Evolutionary conservation across 2,888 invertebrate species (phyloP).

Genomic region (Drosophila planitibia): DNA sequence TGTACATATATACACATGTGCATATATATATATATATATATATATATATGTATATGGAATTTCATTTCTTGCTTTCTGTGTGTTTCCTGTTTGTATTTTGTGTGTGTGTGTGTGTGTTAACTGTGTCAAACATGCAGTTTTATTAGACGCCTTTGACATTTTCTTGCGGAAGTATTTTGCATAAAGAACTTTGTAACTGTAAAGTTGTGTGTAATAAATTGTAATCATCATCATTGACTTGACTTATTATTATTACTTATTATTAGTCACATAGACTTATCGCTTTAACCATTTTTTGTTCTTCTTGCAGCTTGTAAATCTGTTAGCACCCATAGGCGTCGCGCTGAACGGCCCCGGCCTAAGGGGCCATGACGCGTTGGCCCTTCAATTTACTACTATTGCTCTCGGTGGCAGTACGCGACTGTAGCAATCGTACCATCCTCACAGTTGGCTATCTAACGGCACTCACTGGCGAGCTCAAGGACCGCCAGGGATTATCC

Average conservation of each 20-base stretch:
- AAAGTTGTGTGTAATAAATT: too few species aligned
- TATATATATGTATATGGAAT: conserved; percentile 14
- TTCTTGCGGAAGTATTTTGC: not conserved
- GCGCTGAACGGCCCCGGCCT: conserved; percentile 88
- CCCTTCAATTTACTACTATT: conserved; percentile 88
- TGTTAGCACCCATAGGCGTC: conserved; percentile 86
- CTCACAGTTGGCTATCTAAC: conserved; percentile 95
- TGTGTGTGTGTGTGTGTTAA: conserved; percentile 25
- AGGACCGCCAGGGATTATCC: conserved; percentile 93
- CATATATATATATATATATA: not conserved
- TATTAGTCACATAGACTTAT: not conserved
- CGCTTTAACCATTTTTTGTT: not conserved
- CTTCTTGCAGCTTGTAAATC: conserved; percentile 84
- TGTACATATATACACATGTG: not conserved
- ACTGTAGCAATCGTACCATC: conserved; percentile 85
- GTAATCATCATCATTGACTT: not conserved
- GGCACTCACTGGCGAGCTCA: conserved; percentile 91
- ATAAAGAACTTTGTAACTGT: not conserved
- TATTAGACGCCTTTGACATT: conserved; percentile 5
- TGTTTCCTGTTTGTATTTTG: not conserved
- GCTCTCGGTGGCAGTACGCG: conserved; percentile 87
- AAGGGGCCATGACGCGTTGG: conserved; percentile 86
- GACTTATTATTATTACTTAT: not conserved
- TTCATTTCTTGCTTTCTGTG: conserved; percentile 21
- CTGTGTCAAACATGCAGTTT: conserved; percentile 52